Evolutionary conservation across 1,140 invertebrate species (phyloP).

Genomic region (Dolichoris vasculosae): DNA sequence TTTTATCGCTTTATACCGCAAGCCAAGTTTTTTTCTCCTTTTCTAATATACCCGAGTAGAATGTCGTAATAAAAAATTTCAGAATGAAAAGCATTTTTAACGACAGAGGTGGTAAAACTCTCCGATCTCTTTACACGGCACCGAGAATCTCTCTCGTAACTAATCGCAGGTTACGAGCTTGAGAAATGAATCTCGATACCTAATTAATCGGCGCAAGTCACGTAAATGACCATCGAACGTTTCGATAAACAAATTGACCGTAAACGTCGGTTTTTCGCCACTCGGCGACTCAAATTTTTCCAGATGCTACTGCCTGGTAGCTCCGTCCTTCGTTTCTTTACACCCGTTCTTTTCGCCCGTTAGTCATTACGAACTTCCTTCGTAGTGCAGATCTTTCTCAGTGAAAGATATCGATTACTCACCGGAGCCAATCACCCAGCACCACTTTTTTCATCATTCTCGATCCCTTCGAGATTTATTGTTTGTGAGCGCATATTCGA

Average conservation of each 20-base stretch:
- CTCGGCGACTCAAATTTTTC: not conserved
- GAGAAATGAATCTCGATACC: not conserved
- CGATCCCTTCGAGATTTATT: not conserved
- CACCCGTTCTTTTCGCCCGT: constrained; percentile 21
- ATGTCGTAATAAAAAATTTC: too few species aligned
- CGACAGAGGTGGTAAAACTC: too few species aligned
- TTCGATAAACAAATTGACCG: constrained; percentile 9
- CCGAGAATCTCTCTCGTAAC: not conserved
- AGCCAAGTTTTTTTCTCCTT: too few species aligned
- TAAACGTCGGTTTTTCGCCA: not conserved
- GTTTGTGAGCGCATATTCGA: not conserved
- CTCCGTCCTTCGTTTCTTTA: not conserved
- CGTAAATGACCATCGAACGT: not conserved
- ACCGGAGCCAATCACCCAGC: not conserved
- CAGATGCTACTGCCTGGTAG: not conserved
- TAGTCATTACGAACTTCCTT: constrained; percentile 10
- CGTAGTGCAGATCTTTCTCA: not conserved
- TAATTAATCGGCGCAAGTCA: constrained; percentile 2
- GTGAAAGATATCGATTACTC: not conserved
- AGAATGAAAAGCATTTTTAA: too few species aligned
- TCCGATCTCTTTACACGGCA: too few species aligned
- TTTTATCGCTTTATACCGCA: too few species aligned
- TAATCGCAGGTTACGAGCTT: not conserved
- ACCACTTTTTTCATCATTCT: not conserved
- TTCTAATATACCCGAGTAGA: too few species aligned